These are phyloP conservation scores for Automeris io DNA, from an alignment of 2,888 invertebrate genomes.

Conservation along the genomic window DNA sequence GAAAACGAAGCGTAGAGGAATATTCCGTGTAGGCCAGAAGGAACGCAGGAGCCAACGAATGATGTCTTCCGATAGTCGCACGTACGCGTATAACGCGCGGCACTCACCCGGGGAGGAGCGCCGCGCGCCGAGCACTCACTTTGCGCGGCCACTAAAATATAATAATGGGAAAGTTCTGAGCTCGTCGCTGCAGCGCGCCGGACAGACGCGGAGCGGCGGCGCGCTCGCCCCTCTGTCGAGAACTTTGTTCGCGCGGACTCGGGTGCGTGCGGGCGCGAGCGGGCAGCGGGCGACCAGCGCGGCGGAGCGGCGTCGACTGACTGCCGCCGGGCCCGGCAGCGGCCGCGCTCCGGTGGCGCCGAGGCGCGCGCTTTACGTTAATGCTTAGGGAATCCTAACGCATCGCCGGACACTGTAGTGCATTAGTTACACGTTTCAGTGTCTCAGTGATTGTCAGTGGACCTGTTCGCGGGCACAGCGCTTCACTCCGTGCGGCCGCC, in stretches of 20 bases:
- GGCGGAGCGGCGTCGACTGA: neutral
- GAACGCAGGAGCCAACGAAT: too few species aligned
- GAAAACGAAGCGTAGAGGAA: too few species aligned
- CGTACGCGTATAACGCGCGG: too few species aligned
- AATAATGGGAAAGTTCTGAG: too few species aligned
- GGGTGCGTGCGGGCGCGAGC: neutral
- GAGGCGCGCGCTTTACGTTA: neutral
- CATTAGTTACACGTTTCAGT: neutral
- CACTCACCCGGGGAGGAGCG: neutral
- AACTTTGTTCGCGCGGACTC: neutral
- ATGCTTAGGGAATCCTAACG: neutral
- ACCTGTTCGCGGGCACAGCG: neutral
- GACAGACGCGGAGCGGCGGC: neutral
- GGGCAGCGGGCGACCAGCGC: neutral
- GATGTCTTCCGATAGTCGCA: too few species aligned
- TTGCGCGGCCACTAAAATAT: too few species aligned
- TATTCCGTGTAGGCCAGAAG: too few species aligned
- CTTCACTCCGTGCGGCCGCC: neutral
- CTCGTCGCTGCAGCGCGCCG: neutral
- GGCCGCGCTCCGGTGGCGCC: neutral
- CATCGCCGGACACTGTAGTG: neutral
- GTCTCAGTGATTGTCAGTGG: neutral
- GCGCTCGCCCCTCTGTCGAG: neutral
- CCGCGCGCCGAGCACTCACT: neutral
- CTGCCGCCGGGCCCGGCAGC: constrained; percentile 2